Percentiles rank a stretch among this genome's conserved stretches.
phyloP scores from a whole-genome alignment of 2,113 vertebrate genomes.

The Muntiacus reevesi region DNA sequence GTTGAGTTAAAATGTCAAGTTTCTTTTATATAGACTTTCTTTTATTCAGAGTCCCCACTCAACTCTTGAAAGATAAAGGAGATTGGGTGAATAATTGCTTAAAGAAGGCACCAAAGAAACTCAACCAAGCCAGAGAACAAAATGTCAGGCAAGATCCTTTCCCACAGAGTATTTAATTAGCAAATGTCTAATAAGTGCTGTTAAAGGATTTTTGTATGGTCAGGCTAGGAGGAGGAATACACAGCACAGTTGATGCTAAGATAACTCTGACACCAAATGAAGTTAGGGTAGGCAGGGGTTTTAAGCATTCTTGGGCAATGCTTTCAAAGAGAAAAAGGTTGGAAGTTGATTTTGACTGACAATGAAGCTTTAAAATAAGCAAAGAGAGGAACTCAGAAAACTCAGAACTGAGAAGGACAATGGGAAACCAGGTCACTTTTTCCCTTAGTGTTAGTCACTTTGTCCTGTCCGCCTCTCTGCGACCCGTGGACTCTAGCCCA shows the following conservation, averaged over 20 bases:
- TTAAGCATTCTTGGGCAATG: background rate
- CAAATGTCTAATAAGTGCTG: background rate
- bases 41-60: background rate
- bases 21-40: background rate
- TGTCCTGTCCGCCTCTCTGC: background rate
- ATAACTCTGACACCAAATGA: background rate
- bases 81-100: background rate
- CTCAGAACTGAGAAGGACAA: background rate
- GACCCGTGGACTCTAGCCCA: background rate
- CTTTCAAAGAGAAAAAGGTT: background rate
- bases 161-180: background rate
- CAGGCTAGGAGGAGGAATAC: background rate
- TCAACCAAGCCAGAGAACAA: background rate
- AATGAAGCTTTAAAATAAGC: background rate
- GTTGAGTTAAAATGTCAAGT: background rate
- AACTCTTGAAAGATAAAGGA: background rate
- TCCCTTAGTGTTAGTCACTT: background rate
- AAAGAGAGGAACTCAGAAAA: background rate
- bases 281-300: background rate
- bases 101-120: background rate
- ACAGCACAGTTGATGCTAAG: background rate
- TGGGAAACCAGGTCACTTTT: background rate
- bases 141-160: background rate
- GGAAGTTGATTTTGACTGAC: background rate
- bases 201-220: background rate